Conservation (phyloP, 2,888 invertebrate genomes). For the Scelioninae gen. 1 region DNA sequence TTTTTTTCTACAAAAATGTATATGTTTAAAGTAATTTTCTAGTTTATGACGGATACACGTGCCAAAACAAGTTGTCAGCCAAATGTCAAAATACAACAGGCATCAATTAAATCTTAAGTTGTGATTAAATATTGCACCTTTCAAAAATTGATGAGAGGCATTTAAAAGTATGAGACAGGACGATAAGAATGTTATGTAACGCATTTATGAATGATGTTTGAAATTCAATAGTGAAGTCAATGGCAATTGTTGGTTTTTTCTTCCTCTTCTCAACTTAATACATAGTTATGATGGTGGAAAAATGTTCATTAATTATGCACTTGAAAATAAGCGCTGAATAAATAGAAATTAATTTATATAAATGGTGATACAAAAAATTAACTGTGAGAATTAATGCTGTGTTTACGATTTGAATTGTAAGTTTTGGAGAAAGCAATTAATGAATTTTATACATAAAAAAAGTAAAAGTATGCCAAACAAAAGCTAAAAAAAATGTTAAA, state of each 20-base stretch:
- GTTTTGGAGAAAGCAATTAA: neutral
- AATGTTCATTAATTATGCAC: no score
- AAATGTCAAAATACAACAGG: constrained; percentile 35
- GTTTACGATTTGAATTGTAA: no score
- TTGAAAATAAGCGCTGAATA: no score
- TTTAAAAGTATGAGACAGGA: constrained; percentile 7
- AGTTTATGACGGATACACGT: neutral
- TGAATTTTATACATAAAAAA: constrained; percentile 1
- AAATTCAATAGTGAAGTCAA: neutral
- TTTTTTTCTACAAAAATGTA: neutral
- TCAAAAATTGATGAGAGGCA: constrained; percentile 12
- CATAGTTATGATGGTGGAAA: no score
- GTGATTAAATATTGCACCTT: constrained; percentile 26
- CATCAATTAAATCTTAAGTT: constrained; percentile 6
- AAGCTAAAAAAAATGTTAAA: neutral
- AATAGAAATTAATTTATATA: no score
- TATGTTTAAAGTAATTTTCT: no score
- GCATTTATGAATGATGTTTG: neutral
- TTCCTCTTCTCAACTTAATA: no score
- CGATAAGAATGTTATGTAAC: constrained; percentile 1
- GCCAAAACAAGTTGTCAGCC: constrained; percentile 20
- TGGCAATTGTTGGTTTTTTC: no score
- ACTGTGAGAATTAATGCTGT: no score
- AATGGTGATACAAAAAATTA: no score
- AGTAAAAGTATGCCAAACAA: neutral